These are phyloP conservation scores for Australoheros scitulus DNA, from an alignment of 2,113 vertebrate genomes.

Conservation along the genomic window DNA sequence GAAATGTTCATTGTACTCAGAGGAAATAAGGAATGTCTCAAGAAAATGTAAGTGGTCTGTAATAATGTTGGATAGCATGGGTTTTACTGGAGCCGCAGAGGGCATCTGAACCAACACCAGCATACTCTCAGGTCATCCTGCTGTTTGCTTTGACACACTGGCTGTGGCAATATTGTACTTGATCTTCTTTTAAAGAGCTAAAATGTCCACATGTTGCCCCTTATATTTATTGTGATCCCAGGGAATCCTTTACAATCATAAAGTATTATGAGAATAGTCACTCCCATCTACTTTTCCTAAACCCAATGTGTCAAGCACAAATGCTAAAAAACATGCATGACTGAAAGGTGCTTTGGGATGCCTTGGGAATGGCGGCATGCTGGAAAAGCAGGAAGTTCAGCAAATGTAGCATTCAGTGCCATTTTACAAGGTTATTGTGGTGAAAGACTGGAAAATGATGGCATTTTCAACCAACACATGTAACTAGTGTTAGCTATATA, in stretches of 20 bases:
- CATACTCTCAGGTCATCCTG: too few relatives aligned
- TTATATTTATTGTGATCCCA: neutral
- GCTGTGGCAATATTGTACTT: too few relatives aligned
- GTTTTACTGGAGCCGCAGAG: neutral
- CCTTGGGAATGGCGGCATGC: neutral
- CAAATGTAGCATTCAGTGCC: neutral
- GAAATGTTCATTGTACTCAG: neutral
- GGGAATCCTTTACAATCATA: neutral
- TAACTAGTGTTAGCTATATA: neutral
- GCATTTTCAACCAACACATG: neutral
- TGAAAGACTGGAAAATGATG: fast-evolving
- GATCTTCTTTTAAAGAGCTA: too few relatives aligned
- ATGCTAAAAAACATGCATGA: neutral
- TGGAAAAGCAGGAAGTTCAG: too few relatives aligned
- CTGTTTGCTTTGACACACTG: too few relatives aligned
- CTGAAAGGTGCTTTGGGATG: neutral
- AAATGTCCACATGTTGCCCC: neutral
- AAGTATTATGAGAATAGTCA: neutral
- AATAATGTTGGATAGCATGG: neutral
- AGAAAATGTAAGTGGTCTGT: neutral
- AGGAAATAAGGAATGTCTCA: neutral
- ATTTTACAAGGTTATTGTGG: neutral
- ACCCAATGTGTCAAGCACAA: neutral
- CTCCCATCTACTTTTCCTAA: too few relatives aligned
- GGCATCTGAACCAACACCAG: too few relatives aligned